Conservation (phyloP, 1,140 invertebrate species). For the Pseudomyrmex dendroicus region DNA sequence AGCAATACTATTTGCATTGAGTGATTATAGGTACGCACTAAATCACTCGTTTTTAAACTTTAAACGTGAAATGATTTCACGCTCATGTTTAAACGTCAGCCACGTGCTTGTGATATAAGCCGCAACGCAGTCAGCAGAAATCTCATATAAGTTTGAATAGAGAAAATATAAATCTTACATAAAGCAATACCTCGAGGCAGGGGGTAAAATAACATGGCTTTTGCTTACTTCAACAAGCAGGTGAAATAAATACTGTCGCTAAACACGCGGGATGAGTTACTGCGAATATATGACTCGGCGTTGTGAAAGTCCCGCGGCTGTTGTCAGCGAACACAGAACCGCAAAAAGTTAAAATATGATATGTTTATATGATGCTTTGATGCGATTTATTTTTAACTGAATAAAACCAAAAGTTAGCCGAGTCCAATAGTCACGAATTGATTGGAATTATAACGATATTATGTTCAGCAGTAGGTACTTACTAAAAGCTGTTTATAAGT, state of each 20-base stretch:
- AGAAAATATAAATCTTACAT: neutral
- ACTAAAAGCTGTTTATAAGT: neutral
- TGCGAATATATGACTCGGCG: too few species aligned
- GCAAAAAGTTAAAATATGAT: neutral
- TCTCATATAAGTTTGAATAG: neutral
- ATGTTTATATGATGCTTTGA: neutral
- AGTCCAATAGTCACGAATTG: neutral
- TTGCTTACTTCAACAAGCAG: neutral
- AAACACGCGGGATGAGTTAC: neutral
- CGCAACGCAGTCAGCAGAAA: neutral
- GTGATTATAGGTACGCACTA: too few species aligned
- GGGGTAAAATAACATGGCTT: neutral
- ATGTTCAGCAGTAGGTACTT: neutral
- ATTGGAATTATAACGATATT: neutral
- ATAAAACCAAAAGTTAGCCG: neutral
- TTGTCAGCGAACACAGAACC: neutral
- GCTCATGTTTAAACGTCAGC: too few species aligned
- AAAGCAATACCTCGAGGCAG: neutral
- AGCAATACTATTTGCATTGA: too few species aligned
- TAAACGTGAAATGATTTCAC: too few species aligned
- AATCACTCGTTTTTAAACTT: too few species aligned
- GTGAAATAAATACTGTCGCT: neutral
- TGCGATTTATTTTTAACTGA: neutral
- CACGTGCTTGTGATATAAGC: too few species aligned
- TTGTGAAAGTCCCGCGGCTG: too few species aligned